Conservation (phyloP, 2,888 invertebrate genomes). For the Drosophila koepferae region DNA sequence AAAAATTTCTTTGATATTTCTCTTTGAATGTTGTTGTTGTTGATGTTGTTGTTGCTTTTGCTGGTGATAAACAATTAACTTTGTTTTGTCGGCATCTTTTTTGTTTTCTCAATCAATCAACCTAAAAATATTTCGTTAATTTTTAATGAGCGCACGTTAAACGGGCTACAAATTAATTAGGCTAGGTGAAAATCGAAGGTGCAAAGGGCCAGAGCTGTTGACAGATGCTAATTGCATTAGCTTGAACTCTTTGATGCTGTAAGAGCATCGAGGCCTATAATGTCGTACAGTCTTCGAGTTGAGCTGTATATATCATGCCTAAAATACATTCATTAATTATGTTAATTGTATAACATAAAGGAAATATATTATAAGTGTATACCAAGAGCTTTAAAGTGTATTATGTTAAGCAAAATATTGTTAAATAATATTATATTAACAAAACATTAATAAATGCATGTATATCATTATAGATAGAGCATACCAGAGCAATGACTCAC, state of each 20-base stretch:
- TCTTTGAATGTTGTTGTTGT: slow-evolving; percentile 18
- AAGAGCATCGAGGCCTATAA: not conserved
- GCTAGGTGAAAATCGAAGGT: slow-evolving; percentile 1
- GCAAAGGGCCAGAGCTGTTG: not conserved
- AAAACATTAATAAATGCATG: not conserved
- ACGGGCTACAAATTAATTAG: slow-evolving; percentile 53
- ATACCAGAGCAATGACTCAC: not conserved
- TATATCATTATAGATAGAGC: not conserved
- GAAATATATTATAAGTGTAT: too few relatives aligned
- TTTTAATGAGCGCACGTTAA: slow-evolving; percentile 33
- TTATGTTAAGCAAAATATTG: not conserved
- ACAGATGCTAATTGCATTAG: not conserved
- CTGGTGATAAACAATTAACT: slow-evolving; percentile 41
- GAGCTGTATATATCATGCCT: not conserved
- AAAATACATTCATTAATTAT: not conserved
- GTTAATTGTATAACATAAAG: too few relatives aligned
- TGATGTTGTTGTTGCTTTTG: slow-evolving; percentile 1
- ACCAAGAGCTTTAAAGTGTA: too few relatives aligned
- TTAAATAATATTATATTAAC: not conserved
- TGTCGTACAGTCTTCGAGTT: not conserved
- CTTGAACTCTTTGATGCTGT: not conserved
- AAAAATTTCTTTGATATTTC: slow-evolving; percentile 54
- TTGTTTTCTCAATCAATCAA: slow-evolving; percentile 36
- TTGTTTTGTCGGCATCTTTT: slow-evolving; percentile 52
- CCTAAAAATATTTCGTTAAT: slow-evolving; percentile 39